phyloP scores from a whole-genome alignment of 1,140 invertebrate species.

The Diploscapter pachys region DNA sequence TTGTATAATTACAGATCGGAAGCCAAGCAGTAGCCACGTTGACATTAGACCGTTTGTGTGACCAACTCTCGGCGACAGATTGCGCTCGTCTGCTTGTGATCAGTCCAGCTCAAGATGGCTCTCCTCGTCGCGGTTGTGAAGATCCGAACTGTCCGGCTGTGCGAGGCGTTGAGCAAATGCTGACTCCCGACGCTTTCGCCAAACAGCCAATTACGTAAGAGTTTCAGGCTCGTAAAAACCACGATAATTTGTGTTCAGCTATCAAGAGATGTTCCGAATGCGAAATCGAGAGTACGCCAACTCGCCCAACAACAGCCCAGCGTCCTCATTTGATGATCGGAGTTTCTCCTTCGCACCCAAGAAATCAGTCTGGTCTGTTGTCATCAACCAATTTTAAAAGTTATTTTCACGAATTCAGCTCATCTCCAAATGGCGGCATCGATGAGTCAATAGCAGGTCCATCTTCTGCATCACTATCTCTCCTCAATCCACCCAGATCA shows the following conservation, averaged over 20 bases:
- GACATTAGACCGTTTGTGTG: slow-evolving; percentile 87
- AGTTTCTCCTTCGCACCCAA: slow-evolving; percentile 36
- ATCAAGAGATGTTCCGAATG: slow-evolving; percentile 52
- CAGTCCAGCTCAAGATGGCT: slow-evolving; percentile 71
- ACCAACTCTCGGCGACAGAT: slow-evolving; percentile 82
- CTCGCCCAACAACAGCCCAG: slow-evolving; percentile 46
- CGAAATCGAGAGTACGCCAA: slow-evolving; percentile 43
- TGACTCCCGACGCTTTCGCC: slow-evolving; percentile 54
- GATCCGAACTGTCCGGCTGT: slow-evolving; percentile 55
- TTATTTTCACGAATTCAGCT: too few relatives aligned
- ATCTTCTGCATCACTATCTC: too few relatives aligned
- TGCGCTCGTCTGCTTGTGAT: slow-evolving; percentile 80
- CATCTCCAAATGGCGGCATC: too few relatives aligned
- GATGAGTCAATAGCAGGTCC: too few relatives aligned
- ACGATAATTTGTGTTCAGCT: not conserved
- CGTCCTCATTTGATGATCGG: slow-evolving; percentile 45
- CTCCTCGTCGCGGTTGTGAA: slow-evolving; percentile 60
- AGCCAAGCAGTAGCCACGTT: slow-evolving; percentile 82
- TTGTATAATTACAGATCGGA: slow-evolving; percentile 67
- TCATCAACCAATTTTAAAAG: too few relatives aligned
- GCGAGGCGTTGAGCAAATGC: slow-evolving; percentile 49
- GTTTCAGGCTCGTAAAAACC: too few relatives aligned
- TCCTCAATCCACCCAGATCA: too few relatives aligned
- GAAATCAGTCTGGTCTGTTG: not conserved
- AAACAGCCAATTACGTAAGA: slow-evolving; percentile 46